phyloP scores from a whole-genome alignment of 2,113 vertebrate genomes.

The Anarrhichthys ocellatus region DNA sequence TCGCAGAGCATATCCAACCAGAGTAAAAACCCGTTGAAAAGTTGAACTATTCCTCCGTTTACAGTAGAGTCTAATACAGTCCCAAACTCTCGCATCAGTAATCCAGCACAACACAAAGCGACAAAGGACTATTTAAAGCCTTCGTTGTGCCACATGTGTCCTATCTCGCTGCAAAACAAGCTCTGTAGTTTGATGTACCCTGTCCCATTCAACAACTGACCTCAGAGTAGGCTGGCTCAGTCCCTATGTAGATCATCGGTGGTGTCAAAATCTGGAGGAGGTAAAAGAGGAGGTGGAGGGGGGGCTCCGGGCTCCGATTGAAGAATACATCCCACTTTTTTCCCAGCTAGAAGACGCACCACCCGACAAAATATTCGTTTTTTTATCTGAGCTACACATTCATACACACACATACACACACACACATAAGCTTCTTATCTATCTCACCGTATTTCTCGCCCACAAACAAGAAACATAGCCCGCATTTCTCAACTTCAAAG shows the following conservation, averaged over 20 bases:
- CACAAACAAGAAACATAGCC: slow-evolving; percentile 81
- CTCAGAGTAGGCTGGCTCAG: slow-evolving; percentile 76
- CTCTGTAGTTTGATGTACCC: slow-evolving; percentile 64
- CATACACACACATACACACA: slow-evolving; percentile 23
- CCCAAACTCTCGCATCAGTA: slow-evolving; percentile 61
- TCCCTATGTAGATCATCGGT: slow-evolving; percentile 80
- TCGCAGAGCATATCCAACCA: slow-evolving; percentile 54
- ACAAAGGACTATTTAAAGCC: slow-evolving; percentile 29
- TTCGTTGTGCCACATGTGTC: slow-evolving; percentile 65
- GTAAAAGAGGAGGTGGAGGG: slow-evolving; percentile 38
- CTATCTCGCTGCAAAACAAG: slow-evolving; percentile 33
- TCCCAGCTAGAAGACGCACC: slow-evolving; percentile 64
- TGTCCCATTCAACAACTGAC: slow-evolving; percentile 83
- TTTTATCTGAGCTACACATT: slow-evolving; percentile 60
- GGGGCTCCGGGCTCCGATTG: slow-evolving; percentile 42
- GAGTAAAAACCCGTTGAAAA: slow-evolving; percentile 57
- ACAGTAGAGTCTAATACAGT: slow-evolving; percentile 26
- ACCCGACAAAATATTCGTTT: slow-evolving; percentile 63
- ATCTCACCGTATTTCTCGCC: slow-evolving; percentile 81
- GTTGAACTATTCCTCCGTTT: slow-evolving; percentile 65
- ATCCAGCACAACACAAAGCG: slow-evolving; percentile 56
- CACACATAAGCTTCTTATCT: slow-evolving; percentile 79
- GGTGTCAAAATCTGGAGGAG: slow-evolving; percentile 76
- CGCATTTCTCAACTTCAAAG: slow-evolving; percentile 88
- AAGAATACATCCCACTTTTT: slow-evolving; percentile 77